Evolutionary conservation across 1,140 invertebrate species (phyloP), one percentile per base, ranked within the genome.

Genomic region (Fopius arisanus): DNA sequence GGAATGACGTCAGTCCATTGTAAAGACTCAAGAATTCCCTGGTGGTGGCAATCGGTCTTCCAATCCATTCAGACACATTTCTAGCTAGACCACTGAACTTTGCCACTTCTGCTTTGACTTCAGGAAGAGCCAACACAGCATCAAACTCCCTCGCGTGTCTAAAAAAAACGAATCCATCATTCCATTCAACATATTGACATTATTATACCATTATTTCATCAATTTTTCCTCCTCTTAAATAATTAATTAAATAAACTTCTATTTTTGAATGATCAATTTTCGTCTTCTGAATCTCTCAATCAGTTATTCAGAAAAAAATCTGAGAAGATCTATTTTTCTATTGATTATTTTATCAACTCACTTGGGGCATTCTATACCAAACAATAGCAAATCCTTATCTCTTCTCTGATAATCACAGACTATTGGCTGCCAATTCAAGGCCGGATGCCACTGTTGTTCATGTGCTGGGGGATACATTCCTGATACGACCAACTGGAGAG

Each of bases 391-490:
- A 59, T 72, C 48, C 10, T 3, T 1, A 23, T 31, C 51, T 2
- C 14, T 9, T 6, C 16, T 48, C 10, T n/a, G 14, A 40, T 54
- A 69, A 26, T 10, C 3, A 10, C 16, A 16, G 10, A 26, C 12
- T 75, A 86, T 83, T 0, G 86, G 86, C 40, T 85, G 84, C 85
- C 86, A 88, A n/a, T 81, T 73, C 0, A 86, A 23, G 16, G 78
- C 16, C 0, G 69, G 12, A 28, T 78, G 70, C 85, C 84, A 87
- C 19, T 28, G 78, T 77, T 84, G 80, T 10, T 6, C 28, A 16
- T 28, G 7, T 9, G 29, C 12, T 5, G 86, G 86, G 1, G 86
- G 84, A 78, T 80, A 88, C 5, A 87, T 69, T 10, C 80, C 78
- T 0, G 83, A 78, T 0, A 87, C 76, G 10, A 86, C 84, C 5